A percentile compares a stretch with the other conserved stretches of the same genome.
Conservation (phyloP, 2,113 vertebrate genomes). For the Ictalurus furcatus region DNA sequence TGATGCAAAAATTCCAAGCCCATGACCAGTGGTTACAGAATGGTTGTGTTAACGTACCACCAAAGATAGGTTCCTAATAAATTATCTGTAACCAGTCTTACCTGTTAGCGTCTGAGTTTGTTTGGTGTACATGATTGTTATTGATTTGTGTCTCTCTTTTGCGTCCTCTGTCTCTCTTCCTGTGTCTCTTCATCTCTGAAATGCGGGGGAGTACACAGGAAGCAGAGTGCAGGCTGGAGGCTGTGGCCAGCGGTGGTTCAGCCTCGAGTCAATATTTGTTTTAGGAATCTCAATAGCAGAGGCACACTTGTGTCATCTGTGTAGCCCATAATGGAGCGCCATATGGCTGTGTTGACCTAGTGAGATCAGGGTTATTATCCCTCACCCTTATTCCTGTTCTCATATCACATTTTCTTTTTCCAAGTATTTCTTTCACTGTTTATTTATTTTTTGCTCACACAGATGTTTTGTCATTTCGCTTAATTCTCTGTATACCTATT, state of each 20-base stretch:
- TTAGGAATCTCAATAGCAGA: slow-evolving; percentile 82
- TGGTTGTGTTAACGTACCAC: not conserved
- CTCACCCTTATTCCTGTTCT: slow-evolving; percentile 57
- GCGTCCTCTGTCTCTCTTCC: not conserved
- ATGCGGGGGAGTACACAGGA: slow-evolving; percentile 51
- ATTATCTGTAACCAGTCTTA: not conserved
- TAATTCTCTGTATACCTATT: slow-evolving; percentile 5
- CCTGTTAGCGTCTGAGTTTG: not conserved
- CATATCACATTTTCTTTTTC: slow-evolving; percentile 42
- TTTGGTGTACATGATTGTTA: not conserved
- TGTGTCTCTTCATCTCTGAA: slow-evolving; percentile 16
- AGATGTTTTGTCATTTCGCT: not conserved
- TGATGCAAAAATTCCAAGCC: slow-evolving; percentile 22
- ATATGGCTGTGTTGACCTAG: slow-evolving; percentile 83
- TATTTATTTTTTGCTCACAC: slow-evolving; percentile 39
- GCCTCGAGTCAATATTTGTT: slow-evolving; percentile 84
- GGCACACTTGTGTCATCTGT: slow-evolving; percentile 78
- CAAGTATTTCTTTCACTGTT: not conserved
- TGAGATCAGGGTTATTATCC: slow-evolving; percentile 63
- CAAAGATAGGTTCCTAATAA: not conserved
- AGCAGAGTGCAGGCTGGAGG: slow-evolving; percentile 60
- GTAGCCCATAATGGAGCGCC: slow-evolving; percentile 80
- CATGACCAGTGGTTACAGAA: not conserved
- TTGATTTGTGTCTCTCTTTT: not conserved
- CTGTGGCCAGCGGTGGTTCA: slow-evolving; percentile 68